phyloP scores from a whole-genome alignment of 2,888 invertebrate genomes.

The Melanotus villosus region DNA sequence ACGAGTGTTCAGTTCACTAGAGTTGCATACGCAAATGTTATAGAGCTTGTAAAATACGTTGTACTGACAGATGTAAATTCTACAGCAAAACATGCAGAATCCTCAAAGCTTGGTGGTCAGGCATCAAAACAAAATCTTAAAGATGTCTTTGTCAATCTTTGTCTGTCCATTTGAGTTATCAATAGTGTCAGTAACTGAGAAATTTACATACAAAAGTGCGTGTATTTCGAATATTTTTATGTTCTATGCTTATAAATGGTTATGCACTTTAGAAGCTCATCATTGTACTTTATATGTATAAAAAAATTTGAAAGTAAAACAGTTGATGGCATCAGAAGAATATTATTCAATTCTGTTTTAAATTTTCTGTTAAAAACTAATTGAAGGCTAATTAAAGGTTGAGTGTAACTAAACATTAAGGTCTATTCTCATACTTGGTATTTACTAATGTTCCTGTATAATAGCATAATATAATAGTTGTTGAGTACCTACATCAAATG shows the following conservation, averaged over 20 bases:
- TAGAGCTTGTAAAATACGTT: constrained; percentile 16
- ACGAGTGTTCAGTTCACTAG: not conserved
- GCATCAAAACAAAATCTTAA: constrained; percentile 55
- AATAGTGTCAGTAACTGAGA: constrained; percentile 47
- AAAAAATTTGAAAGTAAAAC: too few relatives aligned
- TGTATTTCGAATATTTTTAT: constrained; percentile 34
- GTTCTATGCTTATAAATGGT: not conserved
- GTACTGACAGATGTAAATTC: constrained; percentile 37
- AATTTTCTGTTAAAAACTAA: too few relatives aligned
- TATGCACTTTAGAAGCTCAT: too few relatives aligned
- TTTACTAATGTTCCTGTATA: too few relatives aligned
- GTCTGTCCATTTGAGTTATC: constrained; percentile 52
- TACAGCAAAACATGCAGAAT: constrained; percentile 26
- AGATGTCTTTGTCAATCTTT: constrained; percentile 54
- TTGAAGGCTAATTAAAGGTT: too few relatives aligned
- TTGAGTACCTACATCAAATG: too few relatives aligned
- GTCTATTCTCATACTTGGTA: too few relatives aligned
- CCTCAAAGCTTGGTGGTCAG: constrained; percentile 54
- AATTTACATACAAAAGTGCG: constrained; percentile 54
- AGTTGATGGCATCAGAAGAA: too few relatives aligned
- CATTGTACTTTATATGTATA: too few relatives aligned
- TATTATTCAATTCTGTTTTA: too few relatives aligned
- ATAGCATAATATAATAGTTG: too few relatives aligned
- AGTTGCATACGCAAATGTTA: constrained; percentile 25
- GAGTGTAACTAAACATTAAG: too few relatives aligned